These are phyloP conservation scores for Cephonodes hylas DNA, from an alignment of 2,888 invertebrate species.

Conservation along the genomic window DNA sequence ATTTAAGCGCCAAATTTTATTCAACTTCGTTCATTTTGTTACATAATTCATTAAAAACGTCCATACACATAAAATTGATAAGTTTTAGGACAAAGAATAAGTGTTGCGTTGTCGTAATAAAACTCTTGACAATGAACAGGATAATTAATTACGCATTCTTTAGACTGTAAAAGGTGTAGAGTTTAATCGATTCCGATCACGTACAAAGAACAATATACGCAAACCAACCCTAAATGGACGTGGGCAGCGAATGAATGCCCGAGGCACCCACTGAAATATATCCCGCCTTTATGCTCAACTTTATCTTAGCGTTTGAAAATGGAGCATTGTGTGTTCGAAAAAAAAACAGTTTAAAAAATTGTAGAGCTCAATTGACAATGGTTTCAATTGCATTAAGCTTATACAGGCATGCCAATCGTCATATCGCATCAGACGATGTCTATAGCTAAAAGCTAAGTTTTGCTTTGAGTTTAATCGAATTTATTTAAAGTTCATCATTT, in stretches of 20 bases:
- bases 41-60: too few relatives aligned
- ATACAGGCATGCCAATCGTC: too few relatives aligned
- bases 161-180: conserved; percentile 11
- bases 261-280: not conserved
- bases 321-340: not conserved
- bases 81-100: not conserved
- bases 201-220: conserved; percentile 14
- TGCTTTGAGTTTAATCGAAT: too few relatives aligned
- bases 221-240: conserved; percentile 15
- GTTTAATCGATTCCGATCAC: conserved; percentile 14
- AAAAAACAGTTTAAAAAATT: too few relatives aligned
- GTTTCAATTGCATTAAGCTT: not conserved
- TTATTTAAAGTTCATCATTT: too few relatives aligned
- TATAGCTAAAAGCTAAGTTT: too few relatives aligned
- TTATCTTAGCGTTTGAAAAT: not conserved
- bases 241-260: conserved; percentile 13
- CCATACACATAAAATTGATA: too few relatives aligned
- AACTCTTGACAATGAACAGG: conserved; percentile 11
- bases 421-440: too few relatives aligned
- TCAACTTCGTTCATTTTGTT: too few relatives aligned
- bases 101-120: conserved; percentile 1
- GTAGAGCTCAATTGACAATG: not conserved
- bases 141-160: conserved; percentile 22
- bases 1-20: too few relatives aligned
- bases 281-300: not conserved